phyloP scores from a whole-genome alignment of 2,797 vertebrate species.

The Gobio occitaniae region DNA sequence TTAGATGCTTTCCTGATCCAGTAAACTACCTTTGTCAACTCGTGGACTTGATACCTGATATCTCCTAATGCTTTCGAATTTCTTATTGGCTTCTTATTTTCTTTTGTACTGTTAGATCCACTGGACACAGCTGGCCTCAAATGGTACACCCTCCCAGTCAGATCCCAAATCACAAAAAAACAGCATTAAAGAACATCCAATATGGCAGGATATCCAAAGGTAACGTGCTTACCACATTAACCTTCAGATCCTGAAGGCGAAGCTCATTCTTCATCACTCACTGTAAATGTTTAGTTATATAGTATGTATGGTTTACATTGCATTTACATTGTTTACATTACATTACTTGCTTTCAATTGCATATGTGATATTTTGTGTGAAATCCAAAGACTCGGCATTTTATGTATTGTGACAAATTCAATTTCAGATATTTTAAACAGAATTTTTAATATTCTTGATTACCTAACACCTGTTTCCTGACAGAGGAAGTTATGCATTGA shows the following conservation, averaged over 20 bases:
- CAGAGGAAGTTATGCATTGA: slow-evolving; percentile 16
- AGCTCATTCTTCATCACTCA: not conserved
- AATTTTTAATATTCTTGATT: slow-evolving; percentile 3
- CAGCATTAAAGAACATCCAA: not conserved
- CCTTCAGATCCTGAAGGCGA: not conserved
- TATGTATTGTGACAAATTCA: not conserved
- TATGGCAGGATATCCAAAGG: slow-evolving; percentile 44
- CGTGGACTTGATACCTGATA: not conserved
- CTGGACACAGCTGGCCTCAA: slow-evolving; percentile 69
- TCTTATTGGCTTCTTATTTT: not conserved
- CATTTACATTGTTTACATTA: not conserved
- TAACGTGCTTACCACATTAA: not conserved
- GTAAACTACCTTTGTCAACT: not conserved
- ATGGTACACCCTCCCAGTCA: slow-evolving; percentile 54
- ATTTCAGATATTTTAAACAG: not conserved
- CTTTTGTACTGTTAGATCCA: slow-evolving; percentile 68
- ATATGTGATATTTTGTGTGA: not conserved
- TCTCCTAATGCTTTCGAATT: not conserved
- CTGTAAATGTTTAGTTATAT: not conserved
- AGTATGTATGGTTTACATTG: not conserved
- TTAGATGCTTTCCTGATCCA: not conserved
- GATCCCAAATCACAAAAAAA: slow-evolving; percentile 63
- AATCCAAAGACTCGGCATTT: not conserved
- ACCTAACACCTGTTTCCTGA: slow-evolving; percentile 26
- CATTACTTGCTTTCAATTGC: not conserved